Evolutionary conservation across 2,888 invertebrate genomes (phyloP).

Genomic region (Noctua janthe): DNA sequence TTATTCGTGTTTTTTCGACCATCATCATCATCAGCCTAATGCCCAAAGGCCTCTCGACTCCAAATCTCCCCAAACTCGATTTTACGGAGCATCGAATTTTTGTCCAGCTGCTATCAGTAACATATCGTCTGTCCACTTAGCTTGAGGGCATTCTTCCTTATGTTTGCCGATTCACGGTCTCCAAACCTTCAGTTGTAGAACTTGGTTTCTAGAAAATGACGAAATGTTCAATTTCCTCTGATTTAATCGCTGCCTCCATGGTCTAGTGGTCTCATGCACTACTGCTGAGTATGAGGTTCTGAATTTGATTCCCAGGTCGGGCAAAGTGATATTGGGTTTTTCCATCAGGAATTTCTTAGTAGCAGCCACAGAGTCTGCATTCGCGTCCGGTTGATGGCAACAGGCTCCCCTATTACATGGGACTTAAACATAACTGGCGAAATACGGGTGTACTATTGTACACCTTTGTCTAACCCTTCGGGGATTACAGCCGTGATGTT

Average conservation of each 20-base stretch:
- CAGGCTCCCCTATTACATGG: too few species aligned
- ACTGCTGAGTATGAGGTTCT: too few species aligned
- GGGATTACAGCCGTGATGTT: too few species aligned
- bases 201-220: not conserved
- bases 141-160: not conserved
- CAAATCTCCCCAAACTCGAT: not conserved
- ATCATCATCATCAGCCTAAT: not conserved
- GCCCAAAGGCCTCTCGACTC: not conserved
- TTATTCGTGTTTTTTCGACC: not conserved
- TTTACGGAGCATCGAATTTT: not conserved
- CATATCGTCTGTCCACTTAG: not conserved
- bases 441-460: too few species aligned
- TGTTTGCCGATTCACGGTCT: not conserved
- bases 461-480: too few species aligned
- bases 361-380: too few species aligned
- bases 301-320: too few species aligned
- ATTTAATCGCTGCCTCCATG: not conserved
- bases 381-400: too few species aligned
- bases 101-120: not conserved
- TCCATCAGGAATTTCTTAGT: too few species aligned
- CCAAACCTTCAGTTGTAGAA: not conserved
- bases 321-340: too few species aligned
- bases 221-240: not conserved
- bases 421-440: too few species aligned
- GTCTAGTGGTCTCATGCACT: too few species aligned